phyloP scores from a whole-genome alignment of 2,797 vertebrate species.

The Mormyrops attenuatus region DNA sequence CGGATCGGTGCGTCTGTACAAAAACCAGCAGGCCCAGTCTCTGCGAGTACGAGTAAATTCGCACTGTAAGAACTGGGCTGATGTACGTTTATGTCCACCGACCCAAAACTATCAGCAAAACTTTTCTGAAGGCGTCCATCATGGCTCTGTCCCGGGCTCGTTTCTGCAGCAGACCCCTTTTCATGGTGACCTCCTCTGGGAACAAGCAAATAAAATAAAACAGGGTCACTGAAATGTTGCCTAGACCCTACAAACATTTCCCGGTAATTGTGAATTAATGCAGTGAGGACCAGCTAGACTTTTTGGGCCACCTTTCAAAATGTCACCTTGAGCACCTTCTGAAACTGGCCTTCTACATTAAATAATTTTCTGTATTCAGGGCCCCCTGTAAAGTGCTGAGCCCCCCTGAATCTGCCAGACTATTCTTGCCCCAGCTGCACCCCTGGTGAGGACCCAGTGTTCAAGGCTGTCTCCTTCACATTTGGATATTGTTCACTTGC shows the following conservation, averaged over 20 bases:
- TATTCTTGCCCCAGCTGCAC: neutral
- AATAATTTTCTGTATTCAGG: neutral
- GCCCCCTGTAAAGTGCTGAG: neutral
- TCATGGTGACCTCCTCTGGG: conserved; percentile 30
- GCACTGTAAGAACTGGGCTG: conserved; percentile 35
- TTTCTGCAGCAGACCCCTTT: conserved; percentile 36
- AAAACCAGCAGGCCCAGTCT: conserved; percentile 51
- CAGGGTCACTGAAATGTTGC: neutral
- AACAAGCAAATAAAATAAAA: neutral
- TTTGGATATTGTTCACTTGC: neutral
- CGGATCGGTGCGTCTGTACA: neutral
- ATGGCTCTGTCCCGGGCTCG: conserved; percentile 46
- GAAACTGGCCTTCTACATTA: neutral
- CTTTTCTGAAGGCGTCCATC: conserved; percentile 47
- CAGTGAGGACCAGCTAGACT: neutral
- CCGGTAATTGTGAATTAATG: neutral
- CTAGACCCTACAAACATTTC: neutral
- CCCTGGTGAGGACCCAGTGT: neutral
- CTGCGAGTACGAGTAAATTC: conserved; percentile 52
- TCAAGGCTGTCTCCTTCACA: neutral
- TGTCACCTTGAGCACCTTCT: neutral
- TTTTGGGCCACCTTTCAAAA: neutral
- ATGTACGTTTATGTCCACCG: neutral
- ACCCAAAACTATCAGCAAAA: conserved; percentile 50
- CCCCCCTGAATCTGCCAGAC: neutral